Evolutionary conservation across 2,888 invertebrate species (phyloP), one percentile per base, ranked within the genome.

Genomic region (Drosophila limbata): DNA sequence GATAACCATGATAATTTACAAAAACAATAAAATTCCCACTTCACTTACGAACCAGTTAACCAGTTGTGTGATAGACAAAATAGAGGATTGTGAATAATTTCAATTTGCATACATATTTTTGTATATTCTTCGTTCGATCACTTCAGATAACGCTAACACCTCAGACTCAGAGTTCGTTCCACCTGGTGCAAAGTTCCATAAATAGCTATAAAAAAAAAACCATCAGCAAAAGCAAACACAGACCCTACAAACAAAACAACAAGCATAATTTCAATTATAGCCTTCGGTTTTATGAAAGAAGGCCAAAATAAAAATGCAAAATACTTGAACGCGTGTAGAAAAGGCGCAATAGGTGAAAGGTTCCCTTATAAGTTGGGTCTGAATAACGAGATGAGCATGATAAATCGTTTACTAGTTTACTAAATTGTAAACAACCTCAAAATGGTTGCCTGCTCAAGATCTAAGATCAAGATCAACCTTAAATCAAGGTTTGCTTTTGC

Each of bases 31-130:
- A n/a, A 66, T 52, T 56, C 6, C 21, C 25, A 62, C 25, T 25
- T 73, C 17, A 68, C 15, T 52, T 42, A 13, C 1, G 74, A 74
- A 61, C 69, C 64, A 15, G 74, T 69, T n/a, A n/a, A n/a, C n/a
- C 25, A 25, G 25, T 25, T 25, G 25, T 74, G 65, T 13, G 3
- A 55, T 21, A 17, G n/a, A 10, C 21, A 51, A 47, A 33, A 47
- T 35, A 45, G 28, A 5, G 9, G 11, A 25, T 48, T 8, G 8
- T 28, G 28, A 28, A 28, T 28, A 25, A 15, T 63, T 33, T 53
- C 17, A 3, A 62, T 28, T 35, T n/a, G 25, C 25, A 25, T 39
- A n/a, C 19, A 19, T 15, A 33, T 4, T 59, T 44, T 35, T 31
- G 37, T 21, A 4, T 39, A 47, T 40, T 47, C 45, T 56, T 50